Evolutionary conservation across 2,797 vertebrate species (phyloP).

Genomic region (Chaetodon trifasciatus): DNA sequence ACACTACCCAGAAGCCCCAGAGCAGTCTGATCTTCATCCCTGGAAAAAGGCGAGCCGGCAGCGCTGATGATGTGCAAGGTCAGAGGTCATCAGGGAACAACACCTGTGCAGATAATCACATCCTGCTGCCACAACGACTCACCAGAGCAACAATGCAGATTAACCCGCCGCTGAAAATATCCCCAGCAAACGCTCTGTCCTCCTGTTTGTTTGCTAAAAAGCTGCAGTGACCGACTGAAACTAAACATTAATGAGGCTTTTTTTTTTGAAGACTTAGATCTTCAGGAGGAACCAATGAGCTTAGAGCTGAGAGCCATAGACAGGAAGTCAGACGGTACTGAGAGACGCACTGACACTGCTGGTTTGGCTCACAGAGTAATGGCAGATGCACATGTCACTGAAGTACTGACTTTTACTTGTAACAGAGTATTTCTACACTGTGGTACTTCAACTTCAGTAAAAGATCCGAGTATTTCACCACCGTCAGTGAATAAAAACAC

Average conservation of each 20-base stretch:
- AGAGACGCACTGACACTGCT: no score
- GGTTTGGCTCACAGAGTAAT: no score
- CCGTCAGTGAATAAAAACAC: no score
- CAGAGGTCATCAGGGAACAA: constrained; percentile 62
- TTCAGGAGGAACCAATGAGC: no score
- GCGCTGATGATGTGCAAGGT: constrained; percentile 87
- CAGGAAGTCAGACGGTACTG: no score
- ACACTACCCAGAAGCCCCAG: constrained; percentile 93
- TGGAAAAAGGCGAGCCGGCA: constrained; percentile 64
- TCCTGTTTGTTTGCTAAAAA: background rate
- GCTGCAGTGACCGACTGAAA: no score
- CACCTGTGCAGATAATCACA: background rate
- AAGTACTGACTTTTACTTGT: background rate
- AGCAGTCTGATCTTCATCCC: constrained; percentile 94
- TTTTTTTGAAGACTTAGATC: no score
- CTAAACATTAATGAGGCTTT: no score
- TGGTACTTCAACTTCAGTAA: background rate
- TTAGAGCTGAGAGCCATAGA: no score
- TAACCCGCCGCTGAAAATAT: background rate
- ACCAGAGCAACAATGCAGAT: background rate
- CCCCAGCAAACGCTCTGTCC: background rate
- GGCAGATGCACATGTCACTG: no score
- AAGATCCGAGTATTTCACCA: background rate
- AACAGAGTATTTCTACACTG: background rate
- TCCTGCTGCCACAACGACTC: no score